Percentiles rank a stretch among this genome's conserved stretches.
These are phyloP conservation scores for Mobula hypostoma DNA, from an alignment of 2,113 vertebrate species.

Conservation along the genomic window DNA sequence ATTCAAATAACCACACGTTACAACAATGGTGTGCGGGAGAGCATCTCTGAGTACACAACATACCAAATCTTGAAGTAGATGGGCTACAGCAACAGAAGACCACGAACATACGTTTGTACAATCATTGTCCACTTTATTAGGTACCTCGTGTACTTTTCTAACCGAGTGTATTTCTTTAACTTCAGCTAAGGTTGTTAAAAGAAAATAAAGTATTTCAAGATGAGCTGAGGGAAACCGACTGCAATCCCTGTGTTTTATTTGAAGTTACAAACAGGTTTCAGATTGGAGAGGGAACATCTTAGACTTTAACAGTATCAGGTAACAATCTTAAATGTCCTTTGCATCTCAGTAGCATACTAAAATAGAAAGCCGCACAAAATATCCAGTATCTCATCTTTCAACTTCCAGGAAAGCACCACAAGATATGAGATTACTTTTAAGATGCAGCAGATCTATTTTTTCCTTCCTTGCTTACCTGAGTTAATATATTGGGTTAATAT, in stretches of 20 bases:
- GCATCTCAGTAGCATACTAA: neutral
- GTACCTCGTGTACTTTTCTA: too few relatives aligned
- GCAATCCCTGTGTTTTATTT: neutral
- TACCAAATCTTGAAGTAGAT: too few relatives aligned
- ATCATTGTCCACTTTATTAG: too few relatives aligned
- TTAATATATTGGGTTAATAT: neutral
- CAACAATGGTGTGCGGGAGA: too few relatives aligned
- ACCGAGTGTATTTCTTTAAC: neutral
- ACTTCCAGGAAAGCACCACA: neutral
- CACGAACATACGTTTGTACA: too few relatives aligned
- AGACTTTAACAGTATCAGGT: neutral
- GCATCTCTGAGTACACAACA: too few relatives aligned
- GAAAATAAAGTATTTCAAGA: neutral
- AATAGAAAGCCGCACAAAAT: conserved; percentile 3
- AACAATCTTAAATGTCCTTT: neutral
- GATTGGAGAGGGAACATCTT: neutral
- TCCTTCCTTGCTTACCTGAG: neutral
- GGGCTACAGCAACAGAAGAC: too few relatives aligned
- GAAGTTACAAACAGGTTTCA: neutral
- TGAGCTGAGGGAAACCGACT: neutral
- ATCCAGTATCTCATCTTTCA: neutral
- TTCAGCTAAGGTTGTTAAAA: neutral
- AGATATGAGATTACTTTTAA: neutral
- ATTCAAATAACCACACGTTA: too few relatives aligned
- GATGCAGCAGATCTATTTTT: neutral